Conservation (phyloP, 2,797 vertebrate genomes). For the Varecia variegata region DNA sequence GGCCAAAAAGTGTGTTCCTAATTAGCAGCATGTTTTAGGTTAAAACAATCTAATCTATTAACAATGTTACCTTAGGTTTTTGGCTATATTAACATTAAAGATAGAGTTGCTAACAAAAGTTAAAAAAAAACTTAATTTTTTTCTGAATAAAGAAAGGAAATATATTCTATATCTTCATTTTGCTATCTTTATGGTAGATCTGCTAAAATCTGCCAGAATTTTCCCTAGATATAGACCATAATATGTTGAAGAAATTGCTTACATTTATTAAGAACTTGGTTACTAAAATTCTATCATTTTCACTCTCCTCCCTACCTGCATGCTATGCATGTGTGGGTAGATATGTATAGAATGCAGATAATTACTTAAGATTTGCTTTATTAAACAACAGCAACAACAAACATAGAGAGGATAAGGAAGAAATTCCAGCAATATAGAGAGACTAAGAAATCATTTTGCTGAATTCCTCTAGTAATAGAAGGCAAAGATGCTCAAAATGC, state of each 20-base stretch:
- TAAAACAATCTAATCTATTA: neutral
- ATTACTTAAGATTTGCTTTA: neutral
- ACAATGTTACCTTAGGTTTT: neutral
- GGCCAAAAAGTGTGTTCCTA: neutral
- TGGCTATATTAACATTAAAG: neutral
- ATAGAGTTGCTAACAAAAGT: neutral
- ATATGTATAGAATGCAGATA: neutral
- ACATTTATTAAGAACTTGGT: neutral
- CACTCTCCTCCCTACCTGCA: fast-evolving
- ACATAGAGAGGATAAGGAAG: neutral
- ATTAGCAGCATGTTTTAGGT: neutral
- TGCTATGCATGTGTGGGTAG: neutral
- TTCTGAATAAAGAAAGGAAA: neutral
- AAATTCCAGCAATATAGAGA: neutral
- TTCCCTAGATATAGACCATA: neutral
- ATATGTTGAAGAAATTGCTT: neutral
- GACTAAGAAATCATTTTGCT: neutral
- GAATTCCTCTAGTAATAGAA: neutral
- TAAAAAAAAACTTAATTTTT: neutral
- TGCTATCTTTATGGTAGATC: neutral
- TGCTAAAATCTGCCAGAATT: neutral
- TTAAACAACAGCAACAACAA: neutral
- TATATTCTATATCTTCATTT: neutral
- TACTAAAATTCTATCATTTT: neutral
- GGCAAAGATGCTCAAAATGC: neutral